Percentiles rank a stretch among this genome's conserved stretches.
Conservation (phyloP, 2,113 vertebrate genomes). For the Terrapene triunguis region DNA sequence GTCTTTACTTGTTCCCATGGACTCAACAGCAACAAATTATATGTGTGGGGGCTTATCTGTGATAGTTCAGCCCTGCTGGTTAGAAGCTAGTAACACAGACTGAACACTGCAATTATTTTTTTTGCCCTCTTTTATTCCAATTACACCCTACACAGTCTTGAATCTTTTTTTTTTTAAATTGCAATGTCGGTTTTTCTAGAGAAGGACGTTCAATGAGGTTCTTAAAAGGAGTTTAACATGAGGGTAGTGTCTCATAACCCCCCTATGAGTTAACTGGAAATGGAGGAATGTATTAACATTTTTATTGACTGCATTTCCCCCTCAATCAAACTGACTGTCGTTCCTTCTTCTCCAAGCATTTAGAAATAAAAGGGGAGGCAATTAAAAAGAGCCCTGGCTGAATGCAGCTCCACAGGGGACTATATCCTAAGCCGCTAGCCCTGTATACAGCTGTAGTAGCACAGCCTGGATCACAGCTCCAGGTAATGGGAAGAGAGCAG, state of each 20-base stretch:
- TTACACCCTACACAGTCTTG: background rate
- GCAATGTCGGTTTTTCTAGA: background rate
- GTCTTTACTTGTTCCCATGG: background rate
- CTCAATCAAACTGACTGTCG: background rate
- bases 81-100: background rate
- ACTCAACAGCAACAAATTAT: background rate
- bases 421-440: too few species aligned
- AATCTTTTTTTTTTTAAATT: background rate
- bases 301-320: background rate
- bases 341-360: background rate
- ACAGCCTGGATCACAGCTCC: background rate
- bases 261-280: background rate
- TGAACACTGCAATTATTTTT: background rate
- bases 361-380: background rate
- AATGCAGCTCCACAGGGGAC: background rate
- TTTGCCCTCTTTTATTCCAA: background rate
- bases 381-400: background rate
- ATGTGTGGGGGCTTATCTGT: background rate
- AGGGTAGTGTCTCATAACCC: constrained; percentile 2
- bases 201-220: background rate
- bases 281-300: background rate
- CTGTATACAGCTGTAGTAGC: background rate
- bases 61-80: background rate
- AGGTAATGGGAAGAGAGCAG: background rate
- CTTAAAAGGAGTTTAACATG: background rate